Evolutionary conservation across 2,888 invertebrate species (phyloP).

Genomic region (Tetheella fluctuosa): DNA sequence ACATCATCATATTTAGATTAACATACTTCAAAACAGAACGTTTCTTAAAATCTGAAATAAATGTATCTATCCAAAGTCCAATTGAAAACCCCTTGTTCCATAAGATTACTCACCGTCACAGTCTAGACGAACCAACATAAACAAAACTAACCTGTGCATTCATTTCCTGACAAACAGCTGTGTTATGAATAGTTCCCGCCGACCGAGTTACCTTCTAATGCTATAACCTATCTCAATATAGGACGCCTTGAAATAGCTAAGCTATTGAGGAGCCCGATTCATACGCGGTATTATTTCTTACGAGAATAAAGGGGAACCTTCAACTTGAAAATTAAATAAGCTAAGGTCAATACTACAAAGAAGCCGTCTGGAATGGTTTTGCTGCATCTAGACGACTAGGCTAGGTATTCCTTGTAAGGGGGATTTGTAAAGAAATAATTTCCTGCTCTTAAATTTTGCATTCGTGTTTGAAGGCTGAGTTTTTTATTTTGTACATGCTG

Average conservation of each 20-base stretch:
- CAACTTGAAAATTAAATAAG: slow-evolving; percentile 76
- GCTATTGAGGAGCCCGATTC: slow-evolving; percentile 64
- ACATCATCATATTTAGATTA: too few species aligned
- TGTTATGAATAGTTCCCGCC: slow-evolving; percentile 60
- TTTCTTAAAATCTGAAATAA: too few species aligned
- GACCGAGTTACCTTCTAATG: slow-evolving; percentile 60
- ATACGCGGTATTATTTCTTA: slow-evolving; percentile 61
- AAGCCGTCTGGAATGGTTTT: slow-evolving; percentile 48
- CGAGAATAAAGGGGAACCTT: slow-evolving; percentile 72
- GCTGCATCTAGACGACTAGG: slow-evolving; percentile 76
- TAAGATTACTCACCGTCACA: slow-evolving; percentile 13
- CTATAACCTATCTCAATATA: slow-evolving; percentile 80
- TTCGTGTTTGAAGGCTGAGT: slow-evolving; percentile 2
- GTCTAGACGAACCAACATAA: slow-evolving; percentile 36
- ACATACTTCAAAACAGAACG: too few species aligned
- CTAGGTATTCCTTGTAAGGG: slow-evolving; percentile 54
- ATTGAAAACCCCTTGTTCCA: too few species aligned
- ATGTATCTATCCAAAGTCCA: too few species aligned
- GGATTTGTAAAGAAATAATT: slow-evolving; percentile 43
- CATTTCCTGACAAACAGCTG: slow-evolving; percentile 59
- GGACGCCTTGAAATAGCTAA: slow-evolving; percentile 69
- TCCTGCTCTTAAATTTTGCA: slow-evolving; percentile 21
- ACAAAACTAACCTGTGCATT: slow-evolving; percentile 52
- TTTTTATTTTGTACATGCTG: background rate
- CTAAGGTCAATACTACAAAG: slow-evolving; percentile 73